phyloP scores from a whole-genome alignment of 1,140 invertebrate species.

The Linepithema humile region DNA sequence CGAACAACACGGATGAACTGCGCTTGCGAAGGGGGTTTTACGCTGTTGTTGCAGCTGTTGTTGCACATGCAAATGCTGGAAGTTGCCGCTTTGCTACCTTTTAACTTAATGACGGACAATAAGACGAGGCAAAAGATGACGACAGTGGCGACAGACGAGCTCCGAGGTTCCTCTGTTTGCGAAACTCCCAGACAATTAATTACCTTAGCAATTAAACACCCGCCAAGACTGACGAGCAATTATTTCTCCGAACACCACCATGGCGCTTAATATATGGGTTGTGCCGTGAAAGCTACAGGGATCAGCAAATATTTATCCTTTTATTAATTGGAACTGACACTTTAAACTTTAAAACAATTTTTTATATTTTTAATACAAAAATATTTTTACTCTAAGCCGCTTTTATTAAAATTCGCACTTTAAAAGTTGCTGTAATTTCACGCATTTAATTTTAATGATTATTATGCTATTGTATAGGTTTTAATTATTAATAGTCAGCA shows the following conservation, averaged over 20 bases:
- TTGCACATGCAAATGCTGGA: background rate
- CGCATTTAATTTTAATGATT: constrained; percentile 28
- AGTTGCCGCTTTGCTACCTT: constrained; percentile 27
- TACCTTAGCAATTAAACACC: constrained; percentile 52
- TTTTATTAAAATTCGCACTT: background rate
- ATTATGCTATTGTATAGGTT: background rate
- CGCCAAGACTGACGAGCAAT: constrained; percentile 47
- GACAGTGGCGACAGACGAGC: constrained; percentile 22
- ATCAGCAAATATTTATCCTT: constrained; percentile 2
- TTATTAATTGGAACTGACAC: background rate
- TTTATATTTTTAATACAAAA: background rate
- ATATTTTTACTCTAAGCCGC: background rate
- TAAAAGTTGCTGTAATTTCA: background rate
- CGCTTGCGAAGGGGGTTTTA: constrained; percentile 14
- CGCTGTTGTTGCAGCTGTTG: constrained; percentile 14
- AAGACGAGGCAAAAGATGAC: constrained; percentile 21
- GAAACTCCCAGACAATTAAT: constrained; percentile 52
- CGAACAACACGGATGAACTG: background rate
- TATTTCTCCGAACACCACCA: constrained; percentile 35
- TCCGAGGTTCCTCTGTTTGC: constrained; percentile 26
- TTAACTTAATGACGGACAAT: constrained; percentile 58
- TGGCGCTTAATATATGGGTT: background rate
- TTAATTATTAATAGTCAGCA: constrained; percentile 38
- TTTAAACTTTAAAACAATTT: background rate
- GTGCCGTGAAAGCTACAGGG: background rate